Evolutionary conservation across 1,140 invertebrate species (phyloP).

Genomic region (Drosophila yakuba): DNA sequence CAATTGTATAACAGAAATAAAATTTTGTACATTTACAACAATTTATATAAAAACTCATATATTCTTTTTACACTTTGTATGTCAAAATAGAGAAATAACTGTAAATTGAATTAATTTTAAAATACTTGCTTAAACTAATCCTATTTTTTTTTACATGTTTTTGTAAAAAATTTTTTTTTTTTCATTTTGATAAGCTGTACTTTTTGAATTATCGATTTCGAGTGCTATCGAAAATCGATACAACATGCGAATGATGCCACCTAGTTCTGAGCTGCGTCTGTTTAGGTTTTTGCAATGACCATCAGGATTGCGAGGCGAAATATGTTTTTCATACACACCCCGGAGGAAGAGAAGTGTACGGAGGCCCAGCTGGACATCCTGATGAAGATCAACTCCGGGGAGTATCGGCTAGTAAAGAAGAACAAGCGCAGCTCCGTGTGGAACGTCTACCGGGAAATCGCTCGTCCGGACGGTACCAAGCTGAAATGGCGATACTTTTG

Average conservation of each 20-base stretch:
- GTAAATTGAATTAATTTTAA: not conserved
- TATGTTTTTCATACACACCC: slow-evolving; percentile 42
- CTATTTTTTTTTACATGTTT: too few relatives aligned
- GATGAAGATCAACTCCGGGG: slow-evolving; percentile 63
- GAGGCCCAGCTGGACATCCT: slow-evolving; percentile 68
- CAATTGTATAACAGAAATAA: too few relatives aligned
- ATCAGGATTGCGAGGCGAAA: slow-evolving; percentile 4
- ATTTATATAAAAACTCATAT: too few relatives aligned
- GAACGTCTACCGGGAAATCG: slow-evolving; percentile 69
- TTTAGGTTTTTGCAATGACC: slow-evolving; percentile 8
- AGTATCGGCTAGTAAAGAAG: slow-evolving; percentile 65
- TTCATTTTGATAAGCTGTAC: not conserved
- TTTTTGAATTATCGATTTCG: not conserved
- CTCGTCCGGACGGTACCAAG: slow-evolving; percentile 53
- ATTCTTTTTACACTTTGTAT: too few relatives aligned
- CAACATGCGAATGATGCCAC: slow-evolving; percentile 3
- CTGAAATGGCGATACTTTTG: slow-evolving; percentile 68
- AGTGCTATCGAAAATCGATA: not conserved
- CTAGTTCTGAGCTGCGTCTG: not conserved
- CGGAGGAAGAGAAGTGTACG: slow-evolving; percentile 58
- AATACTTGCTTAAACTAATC: not conserved
- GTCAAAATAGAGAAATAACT: too few relatives aligned
- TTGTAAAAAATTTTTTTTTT: not conserved
- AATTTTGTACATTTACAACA: too few relatives aligned
- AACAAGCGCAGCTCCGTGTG: slow-evolving; percentile 68